A percentile compares a stretch with the other conserved stretches of the same genome.
Evolutionary conservation across 2,797 vertebrate species (phyloP).

Genomic region (Ceryle rudis): DNA sequence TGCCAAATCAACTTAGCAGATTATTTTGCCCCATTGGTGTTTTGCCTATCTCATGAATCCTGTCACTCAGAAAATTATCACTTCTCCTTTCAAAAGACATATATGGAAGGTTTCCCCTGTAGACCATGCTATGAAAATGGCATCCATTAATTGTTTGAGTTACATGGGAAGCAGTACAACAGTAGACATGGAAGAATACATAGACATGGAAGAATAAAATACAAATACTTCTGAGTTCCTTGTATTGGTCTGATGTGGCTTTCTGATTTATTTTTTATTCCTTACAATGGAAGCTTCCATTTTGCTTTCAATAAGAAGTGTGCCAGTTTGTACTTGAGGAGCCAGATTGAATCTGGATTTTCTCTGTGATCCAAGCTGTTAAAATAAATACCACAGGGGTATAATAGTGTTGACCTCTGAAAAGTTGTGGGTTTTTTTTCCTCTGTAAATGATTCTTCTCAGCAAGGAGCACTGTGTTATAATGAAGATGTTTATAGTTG

Average conservation of each 20-base stretch:
- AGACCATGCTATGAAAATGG: background rate
- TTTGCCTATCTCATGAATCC: background rate
- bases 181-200: no score
- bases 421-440: background rate
- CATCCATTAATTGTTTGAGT: conserved; percentile 38
- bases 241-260: conserved; percentile 47
- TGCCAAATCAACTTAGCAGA: background rate
- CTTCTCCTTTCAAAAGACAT: background rate
- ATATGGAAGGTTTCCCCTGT: background rate
- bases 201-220: background rate
- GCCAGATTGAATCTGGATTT: conserved; percentile 67
- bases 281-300: conserved; percentile 40
- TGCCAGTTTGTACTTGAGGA: conserved; percentile 34
- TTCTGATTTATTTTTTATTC: conserved; percentile 61
- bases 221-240: conserved; percentile 46
- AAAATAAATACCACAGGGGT: conserved; percentile 72
- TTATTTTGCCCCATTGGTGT: background rate
- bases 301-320: conserved; percentile 58
- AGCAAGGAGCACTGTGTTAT: conserved; percentile 40
- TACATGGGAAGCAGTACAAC: background rate
- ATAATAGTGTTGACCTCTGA: conserved; percentile 67
- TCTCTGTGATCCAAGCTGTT: conserved; percentile 64
- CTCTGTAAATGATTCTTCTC: conserved; percentile 49
- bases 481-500: conserved; percentile 71
- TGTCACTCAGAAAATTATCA: conserved; percentile 27